Base-by-base conservation (phyloP, 2,797 vertebrate genomes). In the Mycteria americana region DNA sequence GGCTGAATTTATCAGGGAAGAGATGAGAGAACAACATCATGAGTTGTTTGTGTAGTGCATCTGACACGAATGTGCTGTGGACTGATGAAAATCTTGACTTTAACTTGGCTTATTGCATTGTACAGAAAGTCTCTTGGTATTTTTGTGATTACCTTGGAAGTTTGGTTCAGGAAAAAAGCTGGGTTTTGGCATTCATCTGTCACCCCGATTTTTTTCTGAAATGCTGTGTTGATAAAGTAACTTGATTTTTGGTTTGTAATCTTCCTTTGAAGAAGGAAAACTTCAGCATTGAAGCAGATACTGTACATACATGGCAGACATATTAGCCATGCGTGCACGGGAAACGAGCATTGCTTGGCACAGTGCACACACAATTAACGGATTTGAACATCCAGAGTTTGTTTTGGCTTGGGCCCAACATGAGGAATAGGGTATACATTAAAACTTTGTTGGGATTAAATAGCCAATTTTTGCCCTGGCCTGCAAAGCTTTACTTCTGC, bases 271-370 rank as follows among this genome's bases (percentile, higher is more conserved):
- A 56, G 68, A 31, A 59, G 13, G 23, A 25, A 30, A 45, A 43
- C 2, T 13, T 31, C 11, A 70, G 60, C 60, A 7, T 4, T 18
- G 57, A 67, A 46, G 93, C 68, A 64, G 88, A 30, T 25, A 3
- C 37, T 22, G 51, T 51, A 16, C 7, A 8, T 30, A 23, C n/a
- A 31, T 67, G 57, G 75, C 88, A 75, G 51, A 16, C 62, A 7
- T 13, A 28, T 19, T 6, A 17, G 56, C 51, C 11, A 0, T 45
- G 85, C 9, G 14, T 33, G 81, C 35, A 18, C 1, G 9, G 94
- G 81, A 89, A 92, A n/a, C 0, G 6, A 78, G 23, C 56, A 1
- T 50, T 1, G 2, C 59, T 53, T 7, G 0, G 46, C 63, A 57
- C 39, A 80, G 85, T 2, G 3, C 56, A 6, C 67, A 48, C 87